Conservation (phyloP, 2,113 vertebrate species). For the Petrocephalus zakoni region DNA sequence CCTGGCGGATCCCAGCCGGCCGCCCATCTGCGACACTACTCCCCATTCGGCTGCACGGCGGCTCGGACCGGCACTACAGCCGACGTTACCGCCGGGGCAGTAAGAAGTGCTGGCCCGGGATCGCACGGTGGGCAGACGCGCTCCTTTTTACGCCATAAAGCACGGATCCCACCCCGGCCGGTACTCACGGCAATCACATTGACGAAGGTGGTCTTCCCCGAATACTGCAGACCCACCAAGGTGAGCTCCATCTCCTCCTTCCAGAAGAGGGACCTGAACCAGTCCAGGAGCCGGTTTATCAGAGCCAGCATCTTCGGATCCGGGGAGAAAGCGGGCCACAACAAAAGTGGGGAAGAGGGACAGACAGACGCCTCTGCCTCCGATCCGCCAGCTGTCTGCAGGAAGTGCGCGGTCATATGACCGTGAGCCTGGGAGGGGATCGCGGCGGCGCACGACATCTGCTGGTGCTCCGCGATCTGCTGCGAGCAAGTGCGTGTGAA, state of each 20-base stretch:
- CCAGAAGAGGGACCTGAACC: slow-evolving; percentile 79
- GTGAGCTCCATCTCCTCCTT: slow-evolving; percentile 88
- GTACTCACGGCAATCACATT: slow-evolving; percentile 78
- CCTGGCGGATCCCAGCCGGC: background rate
- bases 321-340: background rate
- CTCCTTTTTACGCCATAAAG: background rate
- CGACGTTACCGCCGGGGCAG: background rate
- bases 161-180: background rate
- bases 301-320: slow-evolving; percentile 67
- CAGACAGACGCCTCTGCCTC: slow-evolving; percentile 14
- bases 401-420: slow-evolving; percentile 31
- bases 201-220: slow-evolving; percentile 84
- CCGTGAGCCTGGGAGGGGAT: background rate
- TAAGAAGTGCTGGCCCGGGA: background rate
- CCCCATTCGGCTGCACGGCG: background rate
- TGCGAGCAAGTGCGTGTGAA: background rate
- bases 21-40: background rate
- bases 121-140: background rate
- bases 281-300: slow-evolving; percentile 76
- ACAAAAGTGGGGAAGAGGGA: background rate
- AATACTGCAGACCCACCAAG: slow-evolving; percentile 80
- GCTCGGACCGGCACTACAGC: background rate
- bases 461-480: background rate
- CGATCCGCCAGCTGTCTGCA: slow-evolving; percentile 19
- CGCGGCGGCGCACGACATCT: slow-evolving; percentile 18